These are phyloP conservation scores for Agrotis exclamationis DNA, from an alignment of 2,888 invertebrate species.

Conservation along the genomic window DNA sequence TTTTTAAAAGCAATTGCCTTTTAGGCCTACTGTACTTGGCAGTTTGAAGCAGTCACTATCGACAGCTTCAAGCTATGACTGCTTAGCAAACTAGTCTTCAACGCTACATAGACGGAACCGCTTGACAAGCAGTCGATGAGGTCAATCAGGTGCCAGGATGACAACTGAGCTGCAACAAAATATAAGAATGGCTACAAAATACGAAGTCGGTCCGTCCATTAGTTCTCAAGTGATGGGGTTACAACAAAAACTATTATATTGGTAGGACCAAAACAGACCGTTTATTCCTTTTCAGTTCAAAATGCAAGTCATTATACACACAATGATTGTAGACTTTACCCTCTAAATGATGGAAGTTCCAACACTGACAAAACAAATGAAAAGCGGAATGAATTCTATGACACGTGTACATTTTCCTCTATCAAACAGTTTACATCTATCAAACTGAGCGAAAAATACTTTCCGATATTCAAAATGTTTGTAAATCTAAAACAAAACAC, in stretches of 20 bases:
- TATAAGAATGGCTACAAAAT: no score
- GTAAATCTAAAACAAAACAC: slow-evolving; percentile 4
- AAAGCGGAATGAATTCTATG: neutral
- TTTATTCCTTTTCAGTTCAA: neutral
- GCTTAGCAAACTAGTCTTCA: no score
- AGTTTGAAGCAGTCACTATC: no score
- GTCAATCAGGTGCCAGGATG: no score
- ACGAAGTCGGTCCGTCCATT: no score
- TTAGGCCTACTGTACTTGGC: neutral
- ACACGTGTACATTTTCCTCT: neutral
- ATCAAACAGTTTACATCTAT: slow-evolving; percentile 25
- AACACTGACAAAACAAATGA: slow-evolving; percentile 3
- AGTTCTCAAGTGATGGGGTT: no score
- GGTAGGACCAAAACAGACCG: neutral
- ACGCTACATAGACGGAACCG: no score
- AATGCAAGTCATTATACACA: neutral
- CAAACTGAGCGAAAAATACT: slow-evolving; percentile 18
- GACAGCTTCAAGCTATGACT: no score
- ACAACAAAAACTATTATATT: neutral
- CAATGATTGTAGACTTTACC: neutral
- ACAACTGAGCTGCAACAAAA: no score
- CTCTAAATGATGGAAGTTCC: neutral
- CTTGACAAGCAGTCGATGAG: no score
- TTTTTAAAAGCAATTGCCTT: neutral
- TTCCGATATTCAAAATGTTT: neutral